phyloP scores from a whole-genome alignment of 64 coral and sea anemone genomes.

The Cladopsammia gracilis region DNA sequence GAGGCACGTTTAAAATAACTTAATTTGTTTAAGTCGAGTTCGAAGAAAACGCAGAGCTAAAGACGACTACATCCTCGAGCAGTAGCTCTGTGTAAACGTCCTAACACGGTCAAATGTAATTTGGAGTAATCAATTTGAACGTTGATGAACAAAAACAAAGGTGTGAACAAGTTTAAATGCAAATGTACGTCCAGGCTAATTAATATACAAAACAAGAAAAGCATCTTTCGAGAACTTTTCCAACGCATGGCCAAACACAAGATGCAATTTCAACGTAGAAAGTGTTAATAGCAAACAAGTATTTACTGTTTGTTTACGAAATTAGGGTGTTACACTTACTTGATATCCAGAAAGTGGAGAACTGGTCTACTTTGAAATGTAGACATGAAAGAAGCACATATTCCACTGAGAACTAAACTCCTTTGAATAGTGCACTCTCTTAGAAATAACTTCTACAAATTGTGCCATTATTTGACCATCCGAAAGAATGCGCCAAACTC shows the following conservation, averaged over 20 bases:
- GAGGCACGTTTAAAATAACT: background rate
- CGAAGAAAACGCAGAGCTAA: background rate
- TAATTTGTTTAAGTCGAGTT: background rate
- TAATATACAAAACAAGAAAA: conserved; percentile 12
- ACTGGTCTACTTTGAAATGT: background rate
- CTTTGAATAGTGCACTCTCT: no score
- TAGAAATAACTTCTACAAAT: no score
- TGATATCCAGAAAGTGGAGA: background rate
- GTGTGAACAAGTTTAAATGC: background rate
- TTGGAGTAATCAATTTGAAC: background rate
- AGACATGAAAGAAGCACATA: background rate
- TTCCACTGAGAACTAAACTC: background rate
- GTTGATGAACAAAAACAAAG: background rate
- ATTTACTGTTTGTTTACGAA: background rate
- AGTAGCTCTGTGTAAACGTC: no score
- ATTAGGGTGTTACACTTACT: background rate
- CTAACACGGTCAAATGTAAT: no score
- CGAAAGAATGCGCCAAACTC: background rate
- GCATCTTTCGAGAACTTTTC: background rate
- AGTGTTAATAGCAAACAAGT: background rate
- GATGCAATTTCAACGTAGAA: background rate
- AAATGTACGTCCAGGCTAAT: background rate
- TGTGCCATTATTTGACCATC: background rate
- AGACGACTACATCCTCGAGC: no score
- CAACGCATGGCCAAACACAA: background rate